These are phyloP conservation scores for Apantesis nais DNA, from an alignment of 2,888 invertebrate genomes.

Conservation along the genomic window DNA sequence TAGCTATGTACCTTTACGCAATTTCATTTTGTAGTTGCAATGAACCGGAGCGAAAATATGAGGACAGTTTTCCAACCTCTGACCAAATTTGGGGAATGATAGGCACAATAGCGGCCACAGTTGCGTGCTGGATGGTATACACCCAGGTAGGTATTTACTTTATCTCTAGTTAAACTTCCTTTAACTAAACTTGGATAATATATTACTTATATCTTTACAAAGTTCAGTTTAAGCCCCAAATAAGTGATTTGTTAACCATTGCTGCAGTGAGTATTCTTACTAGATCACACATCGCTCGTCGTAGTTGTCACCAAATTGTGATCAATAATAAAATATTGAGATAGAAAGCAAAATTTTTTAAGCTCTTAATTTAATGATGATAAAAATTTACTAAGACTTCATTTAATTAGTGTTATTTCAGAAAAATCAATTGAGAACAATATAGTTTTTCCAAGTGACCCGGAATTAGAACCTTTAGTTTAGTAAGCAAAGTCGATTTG, in stretches of 20 bases:
- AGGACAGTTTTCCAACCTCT: slow-evolving; percentile 64
- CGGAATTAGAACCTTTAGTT: too few species aligned
- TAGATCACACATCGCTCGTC: not conserved
- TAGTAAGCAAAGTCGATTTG: too few species aligned
- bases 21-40: slow-evolving; percentile 69
- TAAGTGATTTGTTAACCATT: not conserved
- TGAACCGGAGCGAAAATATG: slow-evolving; percentile 54
- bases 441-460: too few species aligned
- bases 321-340: not conserved
- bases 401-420: too few species aligned
- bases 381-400: too few species aligned
- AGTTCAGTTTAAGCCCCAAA: not conserved
- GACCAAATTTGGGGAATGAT: slow-evolving; percentile 77
- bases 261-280: not conserved
- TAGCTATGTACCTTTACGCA: slow-evolving; percentile 50
- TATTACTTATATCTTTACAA: not conserved
- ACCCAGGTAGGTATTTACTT: slow-evolving; percentile 53
- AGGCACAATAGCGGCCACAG: slow-evolving; percentile 65
- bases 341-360: too few species aligned
- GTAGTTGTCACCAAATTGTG: not conserved
- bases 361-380: too few species aligned
- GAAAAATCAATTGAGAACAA: too few species aligned
- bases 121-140: slow-evolving; percentile 66
- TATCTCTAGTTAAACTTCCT: not conserved
- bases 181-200: not conserved